phyloP scores from a whole-genome alignment of 2,113 vertebrate genomes.

The Hiodon alosoides region DNA sequence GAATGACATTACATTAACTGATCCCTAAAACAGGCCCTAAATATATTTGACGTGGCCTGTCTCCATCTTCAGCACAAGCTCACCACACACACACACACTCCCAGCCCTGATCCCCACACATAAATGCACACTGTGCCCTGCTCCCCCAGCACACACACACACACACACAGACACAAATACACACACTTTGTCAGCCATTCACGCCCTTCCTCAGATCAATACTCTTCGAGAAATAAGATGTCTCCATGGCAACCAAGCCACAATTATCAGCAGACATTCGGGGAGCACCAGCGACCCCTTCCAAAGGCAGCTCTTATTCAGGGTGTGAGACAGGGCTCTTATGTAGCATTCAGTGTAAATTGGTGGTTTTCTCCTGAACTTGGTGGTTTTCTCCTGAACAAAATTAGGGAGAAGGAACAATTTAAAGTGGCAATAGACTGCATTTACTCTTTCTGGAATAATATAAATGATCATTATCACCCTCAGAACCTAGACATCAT shows the following conservation, averaged over 20 bases:
- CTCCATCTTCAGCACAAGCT: slow-evolving; percentile 48
- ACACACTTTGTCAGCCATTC: slow-evolving; percentile 83
- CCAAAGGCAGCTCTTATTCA: slow-evolving; percentile 65
- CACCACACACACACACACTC: slow-evolving; percentile 54
- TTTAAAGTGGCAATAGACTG: neutral
- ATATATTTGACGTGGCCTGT: slow-evolving; percentile 37
- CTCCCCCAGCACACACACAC: neutral
- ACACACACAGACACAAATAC: neutral
- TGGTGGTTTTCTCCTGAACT: slow-evolving; percentile 5
- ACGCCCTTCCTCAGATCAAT: slow-evolving; percentile 94
- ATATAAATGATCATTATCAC: neutral
- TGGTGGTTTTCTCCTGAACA: slow-evolving; percentile 1
- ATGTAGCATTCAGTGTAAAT: neutral
- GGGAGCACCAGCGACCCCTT: slow-evolving; percentile 69
- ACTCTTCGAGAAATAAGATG: slow-evolving; percentile 94
- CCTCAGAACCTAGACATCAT: no score
- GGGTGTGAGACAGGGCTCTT: slow-evolving; percentile 61
- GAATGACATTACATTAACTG: slow-evolving; percentile 66
- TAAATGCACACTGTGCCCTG: neutral
- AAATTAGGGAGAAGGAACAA: neutral
- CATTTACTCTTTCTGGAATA: neutral
- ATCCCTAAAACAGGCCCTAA: slow-evolving; percentile 62
- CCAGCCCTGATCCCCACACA: neutral
- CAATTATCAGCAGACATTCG: slow-evolving; percentile 79
- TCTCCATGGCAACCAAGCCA: slow-evolving; percentile 95